Base-by-base conservation (phyloP, 2,888 invertebrate species). In the Nemotelus pantherinus region DNA sequence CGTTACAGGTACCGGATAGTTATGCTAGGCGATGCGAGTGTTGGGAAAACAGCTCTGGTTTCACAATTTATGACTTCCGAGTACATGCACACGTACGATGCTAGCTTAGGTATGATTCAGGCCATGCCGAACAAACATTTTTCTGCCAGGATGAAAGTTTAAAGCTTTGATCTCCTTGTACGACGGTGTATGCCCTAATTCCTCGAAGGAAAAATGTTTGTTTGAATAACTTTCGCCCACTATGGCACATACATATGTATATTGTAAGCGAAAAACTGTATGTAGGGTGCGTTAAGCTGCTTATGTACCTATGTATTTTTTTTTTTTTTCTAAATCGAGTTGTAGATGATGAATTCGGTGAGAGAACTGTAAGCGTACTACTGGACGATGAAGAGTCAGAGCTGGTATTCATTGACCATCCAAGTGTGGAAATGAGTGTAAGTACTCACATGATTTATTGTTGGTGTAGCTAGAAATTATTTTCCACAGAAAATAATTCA, bases 31-130 rank as follows among this genome's bases (percentile, higher is more conserved):
- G 94, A 95, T 82, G 92, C 95, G 0, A 95, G 95, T 0, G 96
- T 96, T 25, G 97, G 97, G 2, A 97, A 97, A 88, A 94, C 95
- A 0, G 95, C 96, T 1, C 89, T 97, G 45, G 95, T 96, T 2
- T 94, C 94, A 0, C 97, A 97, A 85, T 96, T 97, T 86, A 96
- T 96, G 95, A 96, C 97, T 48, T 96, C 96, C 81, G 97, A 97
- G 84, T 96, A 97, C 85, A 95, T 96, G 93, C 96, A 96, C 87
- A 96, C 96, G 0, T 97, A 97, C 86, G 96, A 97, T 85, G 95
- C 95, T 2, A 96, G 95, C 84, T 88, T 95, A 84, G 95, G 95
- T 95, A 88, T 92, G 63, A 71, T 70, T 50, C 53, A 63, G 64
- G 10, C 70, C 41, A 53, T 70, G 65, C 25, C 57, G 48, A 9